Evolutionary conservation across 2,888 invertebrate genomes (phyloP), one percentile per base, ranked within the genome.

Genomic region (Tetrapedia diversipes): DNA sequence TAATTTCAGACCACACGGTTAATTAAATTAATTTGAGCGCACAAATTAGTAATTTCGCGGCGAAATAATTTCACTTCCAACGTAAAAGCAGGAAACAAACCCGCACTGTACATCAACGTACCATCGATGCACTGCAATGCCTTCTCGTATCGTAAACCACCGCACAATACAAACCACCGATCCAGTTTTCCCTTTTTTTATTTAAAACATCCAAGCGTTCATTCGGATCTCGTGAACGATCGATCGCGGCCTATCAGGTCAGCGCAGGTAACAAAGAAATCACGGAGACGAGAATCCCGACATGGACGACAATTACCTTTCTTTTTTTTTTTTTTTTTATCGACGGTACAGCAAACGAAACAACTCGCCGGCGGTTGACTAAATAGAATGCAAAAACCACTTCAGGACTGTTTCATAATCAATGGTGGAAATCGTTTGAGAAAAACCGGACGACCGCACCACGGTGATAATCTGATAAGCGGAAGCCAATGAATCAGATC

Each of bases 371-470:
- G 14, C 65, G 32, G 54, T 65, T 69, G 54, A 69, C 37, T 47
- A 49, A 71, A 70, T 65, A 47, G 37, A 56, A 56, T 39, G 47
- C 47, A 39, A 24, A 70, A 66, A 49, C 41, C 70, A 57, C 49
- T 71, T 11, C 10, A 49, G 32, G 27, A 47, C n/a, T 27, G 4
- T 8, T 71, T 51, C 27, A 32, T 65, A 65, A 70, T 70, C 66
- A 47, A 71, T 65, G 16, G 34, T 22, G 8, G 7, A 34, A 22
- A 53, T 14, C 22, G 54, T 65, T 65, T 24, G 16, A 54, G 53
- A 39, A 32, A 34, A 47, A 45, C 24, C 32, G n/a, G 65, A 54
- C 14, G 4, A 11, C 7, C 6, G 4, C 65, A 32, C 19, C 10
- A 47, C n/a, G n/a, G n/a, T n/a, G n/a, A n/a, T n/a, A n/a, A n/a